A percentile compares a stretch with the other conserved stretches of the same genome.
phyloP scores from a whole-genome alignment of 1,140 invertebrate species.

The Thrips palmi region DNA sequence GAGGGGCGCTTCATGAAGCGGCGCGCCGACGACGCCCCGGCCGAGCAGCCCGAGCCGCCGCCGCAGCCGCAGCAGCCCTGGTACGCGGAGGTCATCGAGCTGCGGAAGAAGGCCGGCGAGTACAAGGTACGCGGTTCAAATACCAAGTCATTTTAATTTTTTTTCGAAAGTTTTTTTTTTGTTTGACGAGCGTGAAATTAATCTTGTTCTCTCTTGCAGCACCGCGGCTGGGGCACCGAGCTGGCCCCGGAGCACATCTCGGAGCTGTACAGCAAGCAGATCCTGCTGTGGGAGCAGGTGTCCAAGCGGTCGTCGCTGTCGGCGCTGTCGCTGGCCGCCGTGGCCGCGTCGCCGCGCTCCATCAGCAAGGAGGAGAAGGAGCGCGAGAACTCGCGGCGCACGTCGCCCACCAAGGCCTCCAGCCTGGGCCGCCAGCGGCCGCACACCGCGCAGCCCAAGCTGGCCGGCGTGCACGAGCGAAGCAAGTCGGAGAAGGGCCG shows the following conservation, averaged over 20 bases:
- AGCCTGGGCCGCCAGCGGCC: conserved; percentile 27
- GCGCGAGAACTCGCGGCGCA: conserved; percentile 65
- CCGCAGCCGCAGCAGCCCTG: conserved; percentile 36
- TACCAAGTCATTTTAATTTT: neutral
- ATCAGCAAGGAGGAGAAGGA: conserved; percentile 75
- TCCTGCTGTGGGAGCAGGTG: conserved; percentile 75
- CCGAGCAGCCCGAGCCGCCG: conserved; percentile 21
- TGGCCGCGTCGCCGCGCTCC: conserved; percentile 59
- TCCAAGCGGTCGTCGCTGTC: conserved; percentile 69
- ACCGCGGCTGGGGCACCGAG: conserved; percentile 76
- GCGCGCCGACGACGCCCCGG: conserved; percentile 26
- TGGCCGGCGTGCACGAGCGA: neutral
- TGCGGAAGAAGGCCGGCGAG: conserved; percentile 76
- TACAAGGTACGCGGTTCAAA: conserved; percentile 82
- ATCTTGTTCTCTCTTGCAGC: conserved; percentile 32
- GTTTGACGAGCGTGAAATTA: neutral
- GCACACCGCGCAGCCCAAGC: conserved; percentile 18
- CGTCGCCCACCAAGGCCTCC: conserved; percentile 41
- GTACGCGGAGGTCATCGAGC: conserved; percentile 69
- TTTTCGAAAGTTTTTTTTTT: conserved; percentile 6
- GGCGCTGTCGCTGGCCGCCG: conserved; percentile 70
- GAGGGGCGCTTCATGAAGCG: conserved; percentile 50
- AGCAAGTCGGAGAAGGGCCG: too few relatives aligned
- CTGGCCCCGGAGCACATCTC: conserved; percentile 58
- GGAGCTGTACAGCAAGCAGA: conserved; percentile 58